phyloP scores from a whole-genome alignment of 2,113 vertebrate species.

The Pavo muticus region DNA sequence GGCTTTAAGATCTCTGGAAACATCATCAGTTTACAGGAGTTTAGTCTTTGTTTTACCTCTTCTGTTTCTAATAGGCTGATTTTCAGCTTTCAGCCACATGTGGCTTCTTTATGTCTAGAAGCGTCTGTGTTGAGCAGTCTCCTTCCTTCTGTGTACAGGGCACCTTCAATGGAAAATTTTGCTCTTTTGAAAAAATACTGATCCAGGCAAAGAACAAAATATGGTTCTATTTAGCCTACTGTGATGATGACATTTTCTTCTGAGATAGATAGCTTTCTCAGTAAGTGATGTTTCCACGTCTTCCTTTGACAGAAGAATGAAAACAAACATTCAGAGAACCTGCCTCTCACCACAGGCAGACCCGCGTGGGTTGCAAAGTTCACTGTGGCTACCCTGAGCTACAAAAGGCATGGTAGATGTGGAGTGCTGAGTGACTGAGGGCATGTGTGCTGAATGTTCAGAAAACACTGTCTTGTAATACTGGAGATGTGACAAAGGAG shows the following conservation, averaged over 20 bases:
- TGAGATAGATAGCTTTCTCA: slow-evolving; percentile 47
- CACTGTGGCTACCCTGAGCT: neutral
- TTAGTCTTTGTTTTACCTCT: neutral
- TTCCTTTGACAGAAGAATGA: neutral
- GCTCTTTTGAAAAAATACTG: slow-evolving; percentile 43
- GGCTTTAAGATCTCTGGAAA: neutral
- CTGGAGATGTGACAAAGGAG: neutral
- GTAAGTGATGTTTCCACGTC: slow-evolving; percentile 52
- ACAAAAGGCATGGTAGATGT: neutral
- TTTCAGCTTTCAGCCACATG: slow-evolving; percentile 49
- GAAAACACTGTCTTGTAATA: neutral
- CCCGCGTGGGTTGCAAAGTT: neutral
- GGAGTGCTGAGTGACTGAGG: neutral
- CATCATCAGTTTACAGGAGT: neutral
- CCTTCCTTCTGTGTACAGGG: slow-evolving; percentile 22
- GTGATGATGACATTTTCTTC: slow-evolving; percentile 24
- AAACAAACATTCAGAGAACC: slow-evolving; percentile 18
- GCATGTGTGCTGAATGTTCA: rapidly evolving
- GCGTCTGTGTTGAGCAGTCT: neutral
- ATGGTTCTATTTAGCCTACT: slow-evolving; percentile 47
- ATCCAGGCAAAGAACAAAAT: slow-evolving; percentile 27
- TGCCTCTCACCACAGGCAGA: neutral
- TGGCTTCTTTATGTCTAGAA: neutral
- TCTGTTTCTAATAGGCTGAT: neutral
- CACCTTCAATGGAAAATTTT: slow-evolving; percentile 52